Evolutionary conservation across 2,888 invertebrate genomes (phyloP).

Genomic region (Nudaria mundana): DNA sequence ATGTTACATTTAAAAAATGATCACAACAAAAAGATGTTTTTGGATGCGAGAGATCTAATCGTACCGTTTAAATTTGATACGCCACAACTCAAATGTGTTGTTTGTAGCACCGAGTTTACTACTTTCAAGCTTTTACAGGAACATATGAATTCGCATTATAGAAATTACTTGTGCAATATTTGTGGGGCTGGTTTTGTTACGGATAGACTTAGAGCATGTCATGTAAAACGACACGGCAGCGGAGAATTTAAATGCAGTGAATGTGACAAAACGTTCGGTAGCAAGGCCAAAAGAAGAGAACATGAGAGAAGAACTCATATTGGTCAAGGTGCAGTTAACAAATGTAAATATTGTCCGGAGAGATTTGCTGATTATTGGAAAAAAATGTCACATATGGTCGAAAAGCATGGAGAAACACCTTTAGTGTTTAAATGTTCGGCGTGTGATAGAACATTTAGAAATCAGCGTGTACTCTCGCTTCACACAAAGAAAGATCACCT

Average conservation of each 20-base stretch:
- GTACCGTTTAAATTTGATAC: slow-evolving; percentile 60
- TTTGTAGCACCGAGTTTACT: slow-evolving; percentile 42
- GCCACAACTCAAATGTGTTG: slow-evolving; percentile 44
- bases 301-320: slow-evolving; percentile 31
- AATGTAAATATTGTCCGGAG: slow-evolving; percentile 46
- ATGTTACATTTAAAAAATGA: slow-evolving; percentile 38
- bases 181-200: slow-evolving; percentile 49
- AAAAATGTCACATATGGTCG: slow-evolving; percentile 52
- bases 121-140: slow-evolving; percentile 56
- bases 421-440: slow-evolving; percentile 50
- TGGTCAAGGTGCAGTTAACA: slow-evolving; percentile 37
- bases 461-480: slow-evolving; percentile 40
- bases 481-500: slow-evolving; percentile 64
- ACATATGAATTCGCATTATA: slow-evolving; percentile 60
- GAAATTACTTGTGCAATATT: slow-evolving; percentile 49
- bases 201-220: slow-evolving; percentile 37
- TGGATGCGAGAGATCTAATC: slow-evolving; percentile 49
- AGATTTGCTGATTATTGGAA: slow-evolving; percentile 52
- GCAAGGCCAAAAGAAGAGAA: slow-evolving; percentile 21
- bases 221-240: slow-evolving; percentile 44
- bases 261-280: slow-evolving; percentile 49
- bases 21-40: slow-evolving; percentile 38
- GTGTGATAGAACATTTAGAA: slow-evolving; percentile 50
- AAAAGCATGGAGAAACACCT: slow-evolving; percentile 46
- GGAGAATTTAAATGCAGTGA: slow-evolving; percentile 48